These are phyloP conservation scores for Autographa pulchrina DNA, from an alignment of 2,888 invertebrate species.

Conservation along the genomic window DNA sequence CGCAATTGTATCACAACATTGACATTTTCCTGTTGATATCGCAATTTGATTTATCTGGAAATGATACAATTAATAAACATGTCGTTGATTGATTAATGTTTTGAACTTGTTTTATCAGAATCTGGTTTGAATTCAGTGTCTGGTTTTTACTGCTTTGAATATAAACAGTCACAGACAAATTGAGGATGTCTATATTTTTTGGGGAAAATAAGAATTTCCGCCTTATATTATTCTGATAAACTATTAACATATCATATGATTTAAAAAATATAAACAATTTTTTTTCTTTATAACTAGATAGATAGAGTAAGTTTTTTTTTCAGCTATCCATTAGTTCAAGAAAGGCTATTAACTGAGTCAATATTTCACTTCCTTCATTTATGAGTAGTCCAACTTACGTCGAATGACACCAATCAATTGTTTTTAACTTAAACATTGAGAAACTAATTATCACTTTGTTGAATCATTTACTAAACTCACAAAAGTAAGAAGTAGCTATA, in stretches of 20 bases:
- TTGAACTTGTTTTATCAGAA: constrained; percentile 5
- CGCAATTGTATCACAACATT: constrained; percentile 34
- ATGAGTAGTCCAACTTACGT: neutral
- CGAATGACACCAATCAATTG: neutral
- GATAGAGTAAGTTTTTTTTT: too few species aligned
- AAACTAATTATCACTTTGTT: neutral
- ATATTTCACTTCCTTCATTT: neutral
- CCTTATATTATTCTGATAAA: too few species aligned
- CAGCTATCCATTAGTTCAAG: too few species aligned
- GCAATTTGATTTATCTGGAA: constrained; percentile 29
- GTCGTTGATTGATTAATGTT: constrained; percentile 22
- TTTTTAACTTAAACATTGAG: neutral
- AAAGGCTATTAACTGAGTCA: too few species aligned
- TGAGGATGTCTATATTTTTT: too few species aligned
- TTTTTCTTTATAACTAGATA: too few species aligned
- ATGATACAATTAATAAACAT: constrained; percentile 17
- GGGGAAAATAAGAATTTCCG: too few species aligned
- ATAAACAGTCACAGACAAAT: too few species aligned
- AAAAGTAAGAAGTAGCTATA: neutral
- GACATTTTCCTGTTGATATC: constrained; percentile 29
- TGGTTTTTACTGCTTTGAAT: neutral
- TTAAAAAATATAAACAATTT: too few species aligned
- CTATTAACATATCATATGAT: too few species aligned
- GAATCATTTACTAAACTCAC: neutral
- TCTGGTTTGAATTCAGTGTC: neutral